A percentile compares a stretch with the other conserved stretches of the same genome.
These are phyloP conservation scores for Cottus gobio DNA, from an alignment of 2,113 vertebrate genomes.

Conservation along the genomic window DNA sequence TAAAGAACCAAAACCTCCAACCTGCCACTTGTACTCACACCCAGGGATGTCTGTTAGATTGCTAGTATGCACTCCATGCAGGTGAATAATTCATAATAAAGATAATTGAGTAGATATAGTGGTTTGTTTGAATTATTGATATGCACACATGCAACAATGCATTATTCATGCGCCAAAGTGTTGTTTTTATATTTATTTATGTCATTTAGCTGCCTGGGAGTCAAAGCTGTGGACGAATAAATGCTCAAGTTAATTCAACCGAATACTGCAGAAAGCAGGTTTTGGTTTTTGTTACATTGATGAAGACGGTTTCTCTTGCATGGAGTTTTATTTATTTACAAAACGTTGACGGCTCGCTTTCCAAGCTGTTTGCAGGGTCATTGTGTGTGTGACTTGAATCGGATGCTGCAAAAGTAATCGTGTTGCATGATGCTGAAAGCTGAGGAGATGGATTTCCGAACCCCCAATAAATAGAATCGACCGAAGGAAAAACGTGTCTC, in stretches of 20 bases:
- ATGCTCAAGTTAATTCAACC: slow-evolving; percentile 31
- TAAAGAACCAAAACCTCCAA: slow-evolving; percentile 52
- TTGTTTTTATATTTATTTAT: slow-evolving; percentile 87
- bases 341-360: slow-evolving; percentile 6
- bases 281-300: not conserved
- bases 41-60: slow-evolving; percentile 58
- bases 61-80: slow-evolving; percentile 72
- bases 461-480: not conserved
- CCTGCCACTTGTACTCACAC: slow-evolving; percentile 66
- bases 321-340: slow-evolving; percentile 9
- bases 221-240: slow-evolving; percentile 42
- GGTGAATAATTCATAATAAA: slow-evolving; percentile 93
- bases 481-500: not conserved
- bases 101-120: slow-evolving; percentile 97
- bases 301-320: not conserved
- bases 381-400: not conserved
- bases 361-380: not conserved
- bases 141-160: slow-evolving; percentile 89
- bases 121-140: slow-evolving; percentile 95
- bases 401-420: not conserved
- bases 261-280: not conserved
- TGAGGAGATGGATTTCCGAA: not conserved
- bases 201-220: slow-evolving; percentile 70
- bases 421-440: not conserved
- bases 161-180: slow-evolving; percentile 91